phyloP scores from a whole-genome alignment of 2,113 vertebrate species.

The Pachycephala philippinensis region DNA sequence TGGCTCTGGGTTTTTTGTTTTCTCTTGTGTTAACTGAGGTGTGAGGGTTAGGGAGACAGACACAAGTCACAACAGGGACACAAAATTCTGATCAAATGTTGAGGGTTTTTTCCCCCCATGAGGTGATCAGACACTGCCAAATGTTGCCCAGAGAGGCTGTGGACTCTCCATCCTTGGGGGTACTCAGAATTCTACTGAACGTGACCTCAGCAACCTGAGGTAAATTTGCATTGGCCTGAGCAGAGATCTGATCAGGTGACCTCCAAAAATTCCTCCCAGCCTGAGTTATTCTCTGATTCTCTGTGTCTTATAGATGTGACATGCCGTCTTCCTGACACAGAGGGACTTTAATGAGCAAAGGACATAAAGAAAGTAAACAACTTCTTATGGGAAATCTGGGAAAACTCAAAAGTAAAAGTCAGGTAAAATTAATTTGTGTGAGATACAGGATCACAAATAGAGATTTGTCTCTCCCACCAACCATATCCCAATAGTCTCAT shows the following conservation, averaged over 20 bases:
- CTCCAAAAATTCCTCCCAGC: not conserved
- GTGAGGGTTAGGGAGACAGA: not conserved
- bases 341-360: not conserved
- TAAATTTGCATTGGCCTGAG: not conserved
- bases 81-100: not conserved
- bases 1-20: not conserved
- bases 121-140: not conserved
- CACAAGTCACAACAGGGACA: not conserved
- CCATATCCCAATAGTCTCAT: not conserved
- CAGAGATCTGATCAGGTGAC: not conserved
- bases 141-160: not conserved
- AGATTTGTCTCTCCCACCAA: not conserved
- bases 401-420: not conserved
- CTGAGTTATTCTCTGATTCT: not conserved
- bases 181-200: not conserved
- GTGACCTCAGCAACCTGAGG: not conserved
- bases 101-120: fast-evolving
- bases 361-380: not conserved
- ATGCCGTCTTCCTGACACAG: not conserved
- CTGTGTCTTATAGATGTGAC: not conserved
- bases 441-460: not conserved
- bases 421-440: not conserved
- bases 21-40: not conserved
- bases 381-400: not conserved
- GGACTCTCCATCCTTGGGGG: not conserved